Evolutionary conservation across 2,113 vertebrate species (phyloP).

Genomic region (Candoia aspera): DNA sequence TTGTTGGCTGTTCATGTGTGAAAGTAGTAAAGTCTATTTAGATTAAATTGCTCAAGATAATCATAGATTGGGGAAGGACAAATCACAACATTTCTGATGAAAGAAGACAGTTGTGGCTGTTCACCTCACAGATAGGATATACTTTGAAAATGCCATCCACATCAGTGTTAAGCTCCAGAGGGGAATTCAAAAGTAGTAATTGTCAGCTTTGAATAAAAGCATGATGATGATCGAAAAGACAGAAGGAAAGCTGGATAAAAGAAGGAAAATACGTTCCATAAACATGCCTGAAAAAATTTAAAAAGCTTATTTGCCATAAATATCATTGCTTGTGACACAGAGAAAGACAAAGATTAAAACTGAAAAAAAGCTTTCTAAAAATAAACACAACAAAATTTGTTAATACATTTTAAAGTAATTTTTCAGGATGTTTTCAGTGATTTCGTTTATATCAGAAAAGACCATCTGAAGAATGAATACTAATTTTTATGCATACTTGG

Average conservation of each 20-base stretch:
- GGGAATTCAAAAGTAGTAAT: constrained; percentile 41
- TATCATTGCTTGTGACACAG: not conserved
- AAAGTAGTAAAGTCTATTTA: constrained; percentile 70
- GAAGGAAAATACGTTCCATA: not conserved
- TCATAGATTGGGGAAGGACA: constrained; percentile 56
- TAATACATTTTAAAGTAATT: not conserved
- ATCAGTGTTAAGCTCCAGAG: constrained; percentile 22
- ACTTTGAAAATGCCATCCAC: constrained; percentile 35
- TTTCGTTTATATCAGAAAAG: not conserved
- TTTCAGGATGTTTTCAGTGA: not conserved
- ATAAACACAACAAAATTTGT: not conserved
- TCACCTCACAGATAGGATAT: constrained; percentile 5
- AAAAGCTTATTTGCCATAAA: not conserved
- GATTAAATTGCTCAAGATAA: constrained; percentile 70
- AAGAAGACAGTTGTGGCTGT: constrained; percentile 52
- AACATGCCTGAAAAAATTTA: not conserved
- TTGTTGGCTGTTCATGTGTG: constrained; percentile 70
- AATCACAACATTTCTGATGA: constrained; percentile 67
- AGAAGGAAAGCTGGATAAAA: not conserved
- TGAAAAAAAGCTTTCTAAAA: not conserved
- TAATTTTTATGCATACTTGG: not conserved
- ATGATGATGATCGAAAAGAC: not conserved
- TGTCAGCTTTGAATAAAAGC: constrained; percentile 36
- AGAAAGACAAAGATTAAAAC: not conserved
- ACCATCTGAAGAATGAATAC: not conserved